Evolutionary conservation across 2,888 invertebrate species (phyloP).

Genomic region (Tiliacea citrago): DNA sequence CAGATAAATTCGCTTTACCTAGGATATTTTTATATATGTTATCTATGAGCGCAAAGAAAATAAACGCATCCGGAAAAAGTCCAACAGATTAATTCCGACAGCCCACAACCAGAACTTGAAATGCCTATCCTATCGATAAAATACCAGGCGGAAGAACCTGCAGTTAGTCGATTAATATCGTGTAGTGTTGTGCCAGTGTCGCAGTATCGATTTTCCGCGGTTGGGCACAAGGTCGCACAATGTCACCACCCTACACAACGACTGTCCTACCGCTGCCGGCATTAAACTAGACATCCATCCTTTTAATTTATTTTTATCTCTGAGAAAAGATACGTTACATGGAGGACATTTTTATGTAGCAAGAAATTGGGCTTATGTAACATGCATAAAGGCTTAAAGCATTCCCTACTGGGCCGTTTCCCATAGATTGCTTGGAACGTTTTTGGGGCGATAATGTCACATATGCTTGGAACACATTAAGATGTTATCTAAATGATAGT

Average conservation of each 20-base stretch:
- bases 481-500: constrained; percentile 22
- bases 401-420: constrained; percentile 34
- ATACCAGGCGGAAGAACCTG: constrained; percentile 26
- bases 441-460: constrained; percentile 14
- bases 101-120: neutral
- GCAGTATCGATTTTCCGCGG: constrained; percentile 80
- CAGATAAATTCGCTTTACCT: constrained; percentile 20
- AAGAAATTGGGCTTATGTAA: constrained; percentile 42
- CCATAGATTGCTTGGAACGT: constrained; percentile 19
- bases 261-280: constrained; percentile 44
- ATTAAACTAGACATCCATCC: constrained; percentile 31
- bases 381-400: constrained; percentile 25
- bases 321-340: neutral
- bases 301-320: constrained; percentile 26
- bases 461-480: constrained; percentile 7
- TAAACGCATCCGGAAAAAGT: neutral
- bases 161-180: constrained; percentile 42
- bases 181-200: constrained; percentile 66
- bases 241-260: constrained; percentile 65
- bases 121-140: constrained; percentile 18
- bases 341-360: constrained; percentile 8
- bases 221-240: constrained; percentile 78
- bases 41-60: neutral
- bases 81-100: neutral
- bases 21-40: neutral